Evolutionary conservation across 2,113 vertebrate genomes (phyloP).

Genomic region (Istiophorus platypterus): DNA sequence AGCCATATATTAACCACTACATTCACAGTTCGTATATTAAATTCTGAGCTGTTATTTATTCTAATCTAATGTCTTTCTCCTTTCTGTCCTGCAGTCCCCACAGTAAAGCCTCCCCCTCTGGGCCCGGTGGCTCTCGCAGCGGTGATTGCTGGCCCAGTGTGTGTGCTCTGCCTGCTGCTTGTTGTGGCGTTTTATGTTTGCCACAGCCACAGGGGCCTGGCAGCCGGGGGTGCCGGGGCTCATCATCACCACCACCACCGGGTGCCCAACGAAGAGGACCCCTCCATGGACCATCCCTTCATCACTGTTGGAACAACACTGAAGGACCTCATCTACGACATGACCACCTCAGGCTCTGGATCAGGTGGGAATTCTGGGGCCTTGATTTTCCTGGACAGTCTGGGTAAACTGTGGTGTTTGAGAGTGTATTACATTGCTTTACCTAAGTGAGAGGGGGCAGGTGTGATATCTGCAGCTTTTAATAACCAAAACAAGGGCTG

Average conservation of each 20-base stretch:
- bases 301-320: constrained; percentile 96
- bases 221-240: constrained; percentile 84
- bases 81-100: constrained; percentile 48
- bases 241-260: constrained; percentile 96
- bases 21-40: neutral
- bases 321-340: constrained; percentile 98
- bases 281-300: constrained; percentile 94
- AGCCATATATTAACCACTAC: neutral
- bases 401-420: neutral
- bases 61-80: neutral
- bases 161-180: constrained; percentile 94
- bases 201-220: constrained; percentile 87
- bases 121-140: constrained; percentile 95
- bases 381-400: neutral
- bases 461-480: no score
- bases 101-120: constrained; percentile 79
- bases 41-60: neutral
- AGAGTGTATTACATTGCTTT: no score
- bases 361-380: constrained; percentile 72
- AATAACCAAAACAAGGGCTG: no score
- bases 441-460: no score
- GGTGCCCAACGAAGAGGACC: constrained; percentile 97
- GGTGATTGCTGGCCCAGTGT: constrained; percentile 95
- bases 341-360: constrained; percentile 98
- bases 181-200: constrained; percentile 95